Evolutionary conservation across 2,888 invertebrate genomes (phyloP), one percentile per base, ranked within the genome.

Genomic region (Brachypalpus laphriformis): DNA sequence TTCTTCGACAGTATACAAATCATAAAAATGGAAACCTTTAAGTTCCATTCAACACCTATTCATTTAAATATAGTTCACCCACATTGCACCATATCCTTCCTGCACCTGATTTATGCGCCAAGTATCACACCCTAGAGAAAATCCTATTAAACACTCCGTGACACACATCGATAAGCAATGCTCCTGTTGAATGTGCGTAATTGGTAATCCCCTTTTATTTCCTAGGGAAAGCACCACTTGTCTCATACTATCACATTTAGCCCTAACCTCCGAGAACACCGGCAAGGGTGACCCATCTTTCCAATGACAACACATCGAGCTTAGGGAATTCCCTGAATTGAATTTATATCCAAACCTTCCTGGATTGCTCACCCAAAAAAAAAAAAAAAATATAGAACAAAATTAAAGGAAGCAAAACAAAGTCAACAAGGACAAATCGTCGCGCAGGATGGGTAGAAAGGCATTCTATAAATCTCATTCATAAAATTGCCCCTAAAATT

Each of bases 111-210:
- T 37, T 7, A 18, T 18, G 42, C 37, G 31, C 5, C 40, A 61
- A 63, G 51, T 78, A 18, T 7, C 45, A 28, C 51, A 83, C 63
- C 51, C 74, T 34, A 49, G 5, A 37, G 37, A 4, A 61, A 61
- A 56, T 63, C 42, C 65, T 42, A 4, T 59, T 68, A 42, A 63
- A 65, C 63, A 34, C 56, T 34, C 49, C 18, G 45, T 75, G 70
- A 71, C 59, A 85, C 81, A 85, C 85, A 51, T 75, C 70, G 65
- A 71, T 81, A 54, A 65, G 80, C 68, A 81, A 66, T 70, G 71
- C 65, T 75, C 85, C 85, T 85, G 85, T 85, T 85, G 85, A 85
- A 75, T 81, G 75, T 75, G 45, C 74, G 59, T 85, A 85, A 85
- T 80, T 85, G 82, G 61, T 74, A 71, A 70, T 75, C 74, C 80